Evolutionary conservation across 2,113 vertebrate genomes (phyloP), one percentile per base, ranked within the genome.

Genomic region (Elephantulus edwardii): DNA sequence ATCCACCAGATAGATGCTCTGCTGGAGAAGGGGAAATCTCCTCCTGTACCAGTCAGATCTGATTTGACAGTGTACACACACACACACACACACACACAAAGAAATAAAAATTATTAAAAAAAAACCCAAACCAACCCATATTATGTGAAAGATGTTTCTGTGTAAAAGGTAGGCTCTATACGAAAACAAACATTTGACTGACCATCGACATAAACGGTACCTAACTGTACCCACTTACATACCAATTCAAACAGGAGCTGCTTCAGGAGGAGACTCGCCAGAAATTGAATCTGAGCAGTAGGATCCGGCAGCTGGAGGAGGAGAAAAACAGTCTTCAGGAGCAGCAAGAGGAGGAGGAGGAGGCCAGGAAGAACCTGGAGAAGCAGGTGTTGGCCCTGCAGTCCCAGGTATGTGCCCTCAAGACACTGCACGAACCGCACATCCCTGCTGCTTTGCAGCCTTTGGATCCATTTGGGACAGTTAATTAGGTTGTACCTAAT

Each of bases 311-410:
- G 96, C 98, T 99, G 93, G 99, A 99, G 60, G 98, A 98, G 84
- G 99, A 99, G 64, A 99, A 98, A 97, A 99, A 96, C 97, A 98
- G 97, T 68, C 97, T 99, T 77, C 98, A 98, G 81, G 99, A 99
- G 97, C 99, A 99, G 97, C 99, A 99, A 97, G 99, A 99, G 91
- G 99, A 99, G 82, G 99, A 99, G 1, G 99, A 99, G 84, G 99
- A 99, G 92, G 97, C 98, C 3, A 97, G 98, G 38, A 99, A 98
- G 92, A 98, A 98, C 96, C 96, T 99, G 96, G 99, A 99, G 89
- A 99, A 99, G 68, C 99, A 99, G 95, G 97, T 99, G 96, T 91
- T 98, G 22, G 97, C 96, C 3, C 93, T 98, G 88, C 99, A 99
- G 90, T 93, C 97, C 10, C 99, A 99, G 99, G 99, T 99, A 91